These are phyloP conservation scores for Coregonus suidteri DNA, from an alignment of 2,797 vertebrate genomes.

Conservation along the genomic window DNA sequence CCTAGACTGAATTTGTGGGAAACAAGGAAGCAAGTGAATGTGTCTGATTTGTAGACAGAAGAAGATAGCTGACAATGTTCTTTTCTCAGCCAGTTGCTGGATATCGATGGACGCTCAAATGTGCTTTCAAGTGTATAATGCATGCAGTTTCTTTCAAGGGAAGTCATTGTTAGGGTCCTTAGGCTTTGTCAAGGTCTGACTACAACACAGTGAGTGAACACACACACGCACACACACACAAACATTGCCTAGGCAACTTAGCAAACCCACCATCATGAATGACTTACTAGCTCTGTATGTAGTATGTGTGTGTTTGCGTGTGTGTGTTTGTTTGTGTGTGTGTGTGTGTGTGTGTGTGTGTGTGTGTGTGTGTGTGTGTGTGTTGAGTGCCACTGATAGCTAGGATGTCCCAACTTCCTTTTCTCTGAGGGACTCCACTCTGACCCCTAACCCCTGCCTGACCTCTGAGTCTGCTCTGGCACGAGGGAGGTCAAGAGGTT, in stretches of 20 bases:
- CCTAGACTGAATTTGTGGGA: constrained; percentile 54
- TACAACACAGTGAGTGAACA: constrained; percentile 1
- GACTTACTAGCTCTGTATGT: neutral
- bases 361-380: constrained; percentile 8
- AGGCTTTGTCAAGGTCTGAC: neutral
- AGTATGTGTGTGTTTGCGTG: neutral
- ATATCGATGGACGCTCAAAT: constrained; percentile 5
- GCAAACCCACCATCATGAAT: neutral
- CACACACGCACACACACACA: neutral
- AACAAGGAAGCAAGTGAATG: constrained; percentile 42
- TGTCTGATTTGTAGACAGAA: constrained; percentile 48
- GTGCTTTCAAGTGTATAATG: constrained; percentile 47
- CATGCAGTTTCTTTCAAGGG: constrained; percentile 4
- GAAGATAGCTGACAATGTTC: constrained; percentile 39
- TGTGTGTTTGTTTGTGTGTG: neutral
- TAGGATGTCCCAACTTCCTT: constrained; percentile 44
- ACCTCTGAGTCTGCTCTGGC: neutral
- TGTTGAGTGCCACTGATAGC: constrained; percentile 19
- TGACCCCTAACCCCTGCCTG: constrained; percentile 46
- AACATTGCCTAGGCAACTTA: neutral
- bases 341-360: constrained; percentile 5
- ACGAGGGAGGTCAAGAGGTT: constrained; percentile 59
- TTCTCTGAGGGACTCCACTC: constrained; percentile 36
- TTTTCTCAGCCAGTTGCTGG: constrained; percentile 16
- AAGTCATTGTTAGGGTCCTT: constrained; percentile 5